Evolutionary conservation across 2,888 invertebrate species (phyloP), one percentile per base, ranked within the genome.

Genomic region (Volucella bombylans): DNA sequence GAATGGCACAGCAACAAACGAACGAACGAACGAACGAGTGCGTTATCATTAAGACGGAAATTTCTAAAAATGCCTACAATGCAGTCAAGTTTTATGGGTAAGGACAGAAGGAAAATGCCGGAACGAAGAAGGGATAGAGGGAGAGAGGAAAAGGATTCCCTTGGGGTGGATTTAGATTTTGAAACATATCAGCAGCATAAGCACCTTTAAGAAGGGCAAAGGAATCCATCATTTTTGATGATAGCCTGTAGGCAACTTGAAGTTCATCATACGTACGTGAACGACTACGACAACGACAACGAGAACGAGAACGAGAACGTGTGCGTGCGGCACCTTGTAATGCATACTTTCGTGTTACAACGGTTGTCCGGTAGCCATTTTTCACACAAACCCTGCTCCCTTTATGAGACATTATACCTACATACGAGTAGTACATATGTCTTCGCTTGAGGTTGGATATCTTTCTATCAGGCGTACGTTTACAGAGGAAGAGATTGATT

Each of bases 161-260:
- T 31, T 31, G 38, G 52, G 65, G 10, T 23, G n/a, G 54, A 52
- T 23, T 67, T n/a, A 54, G 43, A 65, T 4, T 23, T 23, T 43
- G 52, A 43, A 43, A 23, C 18, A 43, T 31, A 31, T 65, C 52
- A 23, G 41, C 10, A 18, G n/a, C 18, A n/a, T 43, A 39, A 41
- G 41, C 14, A 43, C 52, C 41, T 10, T 31, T 14, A n/a, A 45
- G 38, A 68, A 68, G 68, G 68, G 45, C 67, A 54, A n/a, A 4
- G 43, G 43, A 55, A 43, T 68, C 2, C 31, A 55, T 54, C 31
- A 23, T 54, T 18, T 8, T 12, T 54, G n/a, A 3, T 39, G 14
- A 54, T 54, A 54, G 57, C 10, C 1, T 0, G 8, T 10, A 39
- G 41, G 41, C 11, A 41, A 59, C 18, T 59, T 59, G 59, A 18